Conservation (phyloP, 2,797 vertebrate species). For the Gastrophryne carolinensis region DNA sequence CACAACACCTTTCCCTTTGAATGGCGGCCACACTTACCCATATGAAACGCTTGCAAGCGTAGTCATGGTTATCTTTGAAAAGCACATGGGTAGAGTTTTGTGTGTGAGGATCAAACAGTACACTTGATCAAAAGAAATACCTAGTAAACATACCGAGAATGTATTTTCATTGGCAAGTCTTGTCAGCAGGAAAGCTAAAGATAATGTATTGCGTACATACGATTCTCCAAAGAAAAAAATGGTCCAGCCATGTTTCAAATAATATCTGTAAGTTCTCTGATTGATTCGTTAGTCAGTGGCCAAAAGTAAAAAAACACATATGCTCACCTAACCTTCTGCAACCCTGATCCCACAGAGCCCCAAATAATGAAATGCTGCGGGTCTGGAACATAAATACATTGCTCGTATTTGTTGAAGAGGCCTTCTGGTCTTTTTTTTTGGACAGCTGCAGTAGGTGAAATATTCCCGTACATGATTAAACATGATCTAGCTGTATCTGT, state of each 20-base stretch:
- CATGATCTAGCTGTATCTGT: neutral
- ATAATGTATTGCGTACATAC: no score
- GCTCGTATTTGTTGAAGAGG: no score
- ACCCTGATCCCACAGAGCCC: no score
- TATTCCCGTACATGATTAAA: neutral
- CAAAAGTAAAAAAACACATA: no score
- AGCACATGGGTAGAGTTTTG: conserved; percentile 1
- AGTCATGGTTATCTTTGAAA: conserved; percentile 20
- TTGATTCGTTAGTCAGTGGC: no score
- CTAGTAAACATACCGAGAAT: neutral
- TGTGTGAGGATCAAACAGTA: conserved; percentile 12
- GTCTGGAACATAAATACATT: no score
- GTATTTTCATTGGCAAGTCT: neutral
- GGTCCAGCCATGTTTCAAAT: no score
- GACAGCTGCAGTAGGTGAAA: neutral
- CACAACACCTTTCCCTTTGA: conserved; percentile 6
- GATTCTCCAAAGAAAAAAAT: no score
- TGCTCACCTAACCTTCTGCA: no score
- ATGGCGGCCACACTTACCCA: conserved; percentile 9
- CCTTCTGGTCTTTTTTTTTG: no score
- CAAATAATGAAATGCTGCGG: no score
- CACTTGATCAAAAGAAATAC: neutral
- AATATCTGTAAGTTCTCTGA: no score
- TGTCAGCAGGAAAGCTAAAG: neutral
- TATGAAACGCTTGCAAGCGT: conserved; percentile 25